Base-by-base conservation (phyloP, 2,797 vertebrate genomes). In the Pogoniulus pusillus region DNA sequence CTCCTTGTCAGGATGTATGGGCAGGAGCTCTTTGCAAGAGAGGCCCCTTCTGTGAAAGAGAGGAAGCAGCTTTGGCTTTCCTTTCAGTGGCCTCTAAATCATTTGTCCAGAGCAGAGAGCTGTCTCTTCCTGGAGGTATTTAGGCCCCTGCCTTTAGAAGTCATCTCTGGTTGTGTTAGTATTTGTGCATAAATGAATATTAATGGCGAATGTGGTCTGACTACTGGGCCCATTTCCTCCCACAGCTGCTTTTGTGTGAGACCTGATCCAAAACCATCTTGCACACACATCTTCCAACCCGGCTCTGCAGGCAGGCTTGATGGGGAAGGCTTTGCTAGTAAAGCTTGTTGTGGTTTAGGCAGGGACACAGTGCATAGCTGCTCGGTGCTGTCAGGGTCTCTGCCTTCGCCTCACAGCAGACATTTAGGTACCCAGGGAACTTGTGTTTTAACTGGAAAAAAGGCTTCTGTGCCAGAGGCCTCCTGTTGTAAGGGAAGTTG, bases 141-240 rank as follows among this genome's bases (percentile, higher is more conserved):
- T 55, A 72, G 57, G 43, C 53, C 74, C 63, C 6, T 85, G 89
- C 81, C 91, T 90, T 92, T 85, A 94, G 89, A 96, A 94, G 85
- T 63, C 80, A 49, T 88, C 77, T 55, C 24, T 12, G 83, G 79
- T 76, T 82, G 74, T 91, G 77, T 84, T 92, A 49, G 83, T 90
- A 70, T 92, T 92, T 86, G 64, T 92, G 93, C 87, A 93, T 94
- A 93, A 93, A 92, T 93, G 63, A 95, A 91, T 96, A 92, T 93
- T 93, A 93, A 95, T 92, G 57, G 90, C 63, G 69, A 88, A 43
- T 88, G 90, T 88, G 91, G 93, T 95, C 87, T 91, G 93, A 92
- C 95, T 94, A 93, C 91, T 22, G 91, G 81, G 78, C 62, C 81
- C 78, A 22, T 84, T 96, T 92, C 90, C 90, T 94, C 81, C 83